These are phyloP conservation scores for Pilophorus perplexus DNA, from an alignment of 2,888 invertebrate genomes.

Conservation along the genomic window DNA sequence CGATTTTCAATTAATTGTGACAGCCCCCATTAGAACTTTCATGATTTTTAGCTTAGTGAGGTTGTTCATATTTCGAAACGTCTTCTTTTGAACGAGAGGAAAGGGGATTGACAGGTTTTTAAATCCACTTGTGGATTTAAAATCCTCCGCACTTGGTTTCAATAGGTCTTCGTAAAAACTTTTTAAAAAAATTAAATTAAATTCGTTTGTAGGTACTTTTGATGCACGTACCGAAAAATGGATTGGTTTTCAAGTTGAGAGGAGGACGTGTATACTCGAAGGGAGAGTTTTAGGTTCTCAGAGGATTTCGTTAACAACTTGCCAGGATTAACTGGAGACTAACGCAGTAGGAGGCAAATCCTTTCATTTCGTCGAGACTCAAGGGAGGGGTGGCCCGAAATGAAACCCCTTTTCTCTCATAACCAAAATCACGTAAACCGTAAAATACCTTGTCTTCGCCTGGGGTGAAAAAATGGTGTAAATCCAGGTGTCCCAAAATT, in stretches of 20 bases:
- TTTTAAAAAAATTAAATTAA: no score
- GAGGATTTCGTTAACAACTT: conserved; percentile 25
- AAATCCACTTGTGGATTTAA: background rate
- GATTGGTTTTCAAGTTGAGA: no score
- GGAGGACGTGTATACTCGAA: no score
- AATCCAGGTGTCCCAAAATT: background rate
- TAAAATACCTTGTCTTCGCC: background rate
- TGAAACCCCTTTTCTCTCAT: background rate
- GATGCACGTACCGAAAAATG: no score
- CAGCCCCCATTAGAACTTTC: no score
- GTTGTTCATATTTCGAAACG: no score
- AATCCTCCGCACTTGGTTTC: no score
- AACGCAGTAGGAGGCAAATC: conserved; percentile 11
- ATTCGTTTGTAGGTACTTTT: no score
- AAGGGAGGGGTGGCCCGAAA: background rate
- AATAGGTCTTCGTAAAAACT: no score
- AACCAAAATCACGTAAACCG: background rate
- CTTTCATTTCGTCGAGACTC: conserved; percentile 3
- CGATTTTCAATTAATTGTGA: background rate
- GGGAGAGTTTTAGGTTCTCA: no score
- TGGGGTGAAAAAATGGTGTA: background rate
- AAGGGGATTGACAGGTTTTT: background rate
- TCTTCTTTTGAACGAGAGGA: no score
- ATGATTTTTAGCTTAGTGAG: no score
- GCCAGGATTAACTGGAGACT: background rate